phyloP scores from a whole-genome alignment of 1,140 invertebrate species.

The Zelostemma sp. region DNA sequence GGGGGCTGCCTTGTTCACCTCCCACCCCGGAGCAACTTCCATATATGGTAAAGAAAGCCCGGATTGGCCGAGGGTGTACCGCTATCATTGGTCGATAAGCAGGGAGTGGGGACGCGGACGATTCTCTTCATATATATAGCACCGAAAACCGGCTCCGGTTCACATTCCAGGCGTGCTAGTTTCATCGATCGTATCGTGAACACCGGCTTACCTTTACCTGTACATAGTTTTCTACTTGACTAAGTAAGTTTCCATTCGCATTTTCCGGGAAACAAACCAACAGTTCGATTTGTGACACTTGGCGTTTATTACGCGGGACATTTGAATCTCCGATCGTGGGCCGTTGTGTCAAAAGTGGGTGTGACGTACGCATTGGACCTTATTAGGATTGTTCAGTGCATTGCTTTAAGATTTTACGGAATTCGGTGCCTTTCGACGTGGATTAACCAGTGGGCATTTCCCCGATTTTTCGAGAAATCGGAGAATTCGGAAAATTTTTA shows the following conservation, averaged over 20 bases:
- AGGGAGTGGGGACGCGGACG: constrained; percentile 50
- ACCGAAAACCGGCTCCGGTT: constrained; percentile 52
- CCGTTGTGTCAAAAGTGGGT: constrained; percentile 34
- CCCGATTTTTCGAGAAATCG: constrained; percentile 14
- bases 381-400: constrained; percentile 43
- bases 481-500: background rate
- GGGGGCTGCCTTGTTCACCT: constrained; percentile 33
- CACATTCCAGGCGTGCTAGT: constrained; percentile 64
- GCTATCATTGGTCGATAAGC: constrained; percentile 60
- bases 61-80: constrained; percentile 68
- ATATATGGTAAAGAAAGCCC: constrained; percentile 72
- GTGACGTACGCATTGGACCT: constrained; percentile 31
- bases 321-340: constrained; percentile 9
- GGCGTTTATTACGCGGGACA: background rate
- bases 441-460: constrained; percentile 20
- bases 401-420: too few relatives aligned
- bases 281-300: background rate
- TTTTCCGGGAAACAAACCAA: background rate
- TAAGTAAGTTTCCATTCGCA: constrained; percentile 47
- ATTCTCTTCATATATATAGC: constrained; percentile 65
- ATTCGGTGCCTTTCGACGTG: background rate
- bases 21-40: constrained; percentile 61
- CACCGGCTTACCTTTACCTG: constrained; percentile 41
- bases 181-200: constrained; percentile 18
- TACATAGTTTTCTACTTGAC: constrained; percentile 58